Evolutionary conservation across 64 coral and sea anemone genomes (phyloP).

Genomic region (Montipora capricornis): DNA sequence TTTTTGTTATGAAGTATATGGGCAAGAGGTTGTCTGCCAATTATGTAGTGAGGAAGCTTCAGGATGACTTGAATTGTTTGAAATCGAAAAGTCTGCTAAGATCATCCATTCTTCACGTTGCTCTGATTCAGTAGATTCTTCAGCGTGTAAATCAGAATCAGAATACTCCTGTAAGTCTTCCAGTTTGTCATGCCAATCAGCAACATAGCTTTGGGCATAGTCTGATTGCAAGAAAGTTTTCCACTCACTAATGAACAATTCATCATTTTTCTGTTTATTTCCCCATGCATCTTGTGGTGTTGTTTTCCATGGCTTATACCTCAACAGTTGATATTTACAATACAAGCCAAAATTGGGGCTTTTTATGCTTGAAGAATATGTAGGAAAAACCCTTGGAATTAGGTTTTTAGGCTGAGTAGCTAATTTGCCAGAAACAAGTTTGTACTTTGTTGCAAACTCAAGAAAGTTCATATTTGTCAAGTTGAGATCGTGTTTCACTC

Average conservation of each 20-base stretch:
- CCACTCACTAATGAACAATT: constrained; percentile 68
- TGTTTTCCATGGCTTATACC: constrained; percentile 76
- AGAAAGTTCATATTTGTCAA: constrained; percentile 71
- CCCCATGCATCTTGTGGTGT: constrained; percentile 81
- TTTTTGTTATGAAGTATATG: constrained; percentile 54
- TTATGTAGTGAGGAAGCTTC: constrained; percentile 55
- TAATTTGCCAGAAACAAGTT: constrained; percentile 63
- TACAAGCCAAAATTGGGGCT: constrained; percentile 77
- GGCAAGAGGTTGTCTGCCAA: constrained; percentile 46
- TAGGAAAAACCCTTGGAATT: constrained; percentile 79
- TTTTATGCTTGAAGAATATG: constrained; percentile 73
- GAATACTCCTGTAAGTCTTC: constrained; percentile 44
- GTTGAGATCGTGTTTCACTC: constrained; percentile 54
- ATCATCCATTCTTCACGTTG: constrained; percentile 84
- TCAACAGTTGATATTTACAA: constrained; percentile 79
- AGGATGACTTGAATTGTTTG: constrained; percentile 29
- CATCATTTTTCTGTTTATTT: constrained; percentile 58
- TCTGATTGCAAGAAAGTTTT: constrained; percentile 75
- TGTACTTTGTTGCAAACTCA: constrained; percentile 66
- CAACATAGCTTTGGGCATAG: constrained; percentile 78
- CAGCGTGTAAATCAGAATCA: constrained; percentile 36
- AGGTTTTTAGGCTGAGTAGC: constrained; percentile 62
- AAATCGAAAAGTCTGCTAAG: constrained; percentile 65
- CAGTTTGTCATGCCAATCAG: constrained; percentile 85
- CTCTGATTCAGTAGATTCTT: constrained; percentile 43